A percentile compares a stretch with the other conserved stretches of the same genome.
Evolutionary conservation across 1,140 invertebrate genomes (phyloP).

Genomic region (Drosophila orena): DNA sequence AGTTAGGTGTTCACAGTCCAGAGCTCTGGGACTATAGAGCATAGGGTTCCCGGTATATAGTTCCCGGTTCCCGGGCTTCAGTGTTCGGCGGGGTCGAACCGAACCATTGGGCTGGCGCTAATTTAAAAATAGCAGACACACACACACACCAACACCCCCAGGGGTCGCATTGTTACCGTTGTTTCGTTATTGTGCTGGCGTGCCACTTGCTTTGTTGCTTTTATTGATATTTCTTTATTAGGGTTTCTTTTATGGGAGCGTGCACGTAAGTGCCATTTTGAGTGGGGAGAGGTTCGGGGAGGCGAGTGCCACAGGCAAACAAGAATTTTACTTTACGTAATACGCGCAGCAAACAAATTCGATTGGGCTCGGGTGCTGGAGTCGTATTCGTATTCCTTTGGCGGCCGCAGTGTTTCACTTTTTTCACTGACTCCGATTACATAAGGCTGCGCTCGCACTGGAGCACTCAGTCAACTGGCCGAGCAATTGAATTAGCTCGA

Average conservation of each 20-base stretch:
- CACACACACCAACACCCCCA: conserved; percentile 5
- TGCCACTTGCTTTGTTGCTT: conserved; percentile 51
- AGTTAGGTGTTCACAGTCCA: conserved; percentile 2
- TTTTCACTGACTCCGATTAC: conserved; percentile 43
- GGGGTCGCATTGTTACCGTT: conserved; percentile 34
- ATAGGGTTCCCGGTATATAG: conserved; percentile 15
- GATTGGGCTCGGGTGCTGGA: conserved; percentile 46
- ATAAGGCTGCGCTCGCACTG: conserved; percentile 48
- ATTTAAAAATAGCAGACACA: conserved; percentile 60
- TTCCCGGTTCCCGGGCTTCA: neutral
- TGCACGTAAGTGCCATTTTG: conserved; percentile 79
- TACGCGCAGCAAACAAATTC: conserved; percentile 57
- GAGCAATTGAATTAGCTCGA: conserved; percentile 49
- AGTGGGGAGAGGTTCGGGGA: conserved; percentile 1
- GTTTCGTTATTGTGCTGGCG: conserved; percentile 21
- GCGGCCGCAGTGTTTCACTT: neutral
- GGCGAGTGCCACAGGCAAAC: conserved; percentile 16
- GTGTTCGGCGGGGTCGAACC: conserved; percentile 2
- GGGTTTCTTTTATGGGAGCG: conserved; percentile 80
- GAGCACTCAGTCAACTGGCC: conserved; percentile 22
- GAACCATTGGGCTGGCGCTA: conserved; percentile 57
- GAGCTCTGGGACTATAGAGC: conserved; percentile 3
- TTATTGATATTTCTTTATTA: conserved; percentile 83
- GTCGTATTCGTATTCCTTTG: neutral
- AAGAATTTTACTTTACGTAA: conserved; percentile 77